Evolutionary conservation across 2,888 invertebrate species (phyloP).

Genomic region (Eugnorisma glareosa): DNA sequence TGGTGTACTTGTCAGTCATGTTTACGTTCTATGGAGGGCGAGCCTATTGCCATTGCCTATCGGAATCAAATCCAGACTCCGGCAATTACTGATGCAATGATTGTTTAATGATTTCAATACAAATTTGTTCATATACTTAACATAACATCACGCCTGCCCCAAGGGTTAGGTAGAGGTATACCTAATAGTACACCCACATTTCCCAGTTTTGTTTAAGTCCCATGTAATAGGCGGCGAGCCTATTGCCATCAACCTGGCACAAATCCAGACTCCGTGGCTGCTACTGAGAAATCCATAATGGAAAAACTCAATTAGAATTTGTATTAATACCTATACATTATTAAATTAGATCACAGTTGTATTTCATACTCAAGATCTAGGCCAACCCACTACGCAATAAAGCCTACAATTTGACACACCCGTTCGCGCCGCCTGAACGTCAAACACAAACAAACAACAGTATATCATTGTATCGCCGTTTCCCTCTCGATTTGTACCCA

Average conservation of each 20-base stretch:
- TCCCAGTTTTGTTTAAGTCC: not conserved
- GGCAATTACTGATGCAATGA: not conserved
- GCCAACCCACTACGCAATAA: slow-evolving; percentile 29
- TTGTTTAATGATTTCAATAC: not conserved
- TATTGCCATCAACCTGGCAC: too few relatives aligned
- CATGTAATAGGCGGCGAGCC: too few relatives aligned
- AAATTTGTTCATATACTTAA: not conserved
- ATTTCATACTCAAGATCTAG: slow-evolving; percentile 6
- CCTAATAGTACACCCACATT: not conserved
- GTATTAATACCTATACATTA: not conserved
- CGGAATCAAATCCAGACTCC: not conserved
- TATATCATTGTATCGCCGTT: slow-evolving; percentile 48
- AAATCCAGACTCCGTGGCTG: too few relatives aligned
- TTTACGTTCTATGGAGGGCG: not conserved
- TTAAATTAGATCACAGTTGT: not conserved
- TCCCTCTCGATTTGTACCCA: slow-evolving; percentile 54
- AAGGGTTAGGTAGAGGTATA: not conserved
- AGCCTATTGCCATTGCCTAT: not conserved
- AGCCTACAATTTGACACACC: slow-evolving; percentile 36
- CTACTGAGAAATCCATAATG: not conserved
- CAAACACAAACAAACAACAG: slow-evolving; percentile 40
- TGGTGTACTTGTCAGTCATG: not conserved
- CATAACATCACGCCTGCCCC: not conserved
- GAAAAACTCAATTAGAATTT: not conserved
- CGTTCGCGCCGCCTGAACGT: slow-evolving; percentile 23